Percentiles rank a stretch among this genome's conserved stretches.
phyloP scores from a whole-genome alignment of 2,113 vertebrate genomes.

The human (Homo sapiens) region DNA sequence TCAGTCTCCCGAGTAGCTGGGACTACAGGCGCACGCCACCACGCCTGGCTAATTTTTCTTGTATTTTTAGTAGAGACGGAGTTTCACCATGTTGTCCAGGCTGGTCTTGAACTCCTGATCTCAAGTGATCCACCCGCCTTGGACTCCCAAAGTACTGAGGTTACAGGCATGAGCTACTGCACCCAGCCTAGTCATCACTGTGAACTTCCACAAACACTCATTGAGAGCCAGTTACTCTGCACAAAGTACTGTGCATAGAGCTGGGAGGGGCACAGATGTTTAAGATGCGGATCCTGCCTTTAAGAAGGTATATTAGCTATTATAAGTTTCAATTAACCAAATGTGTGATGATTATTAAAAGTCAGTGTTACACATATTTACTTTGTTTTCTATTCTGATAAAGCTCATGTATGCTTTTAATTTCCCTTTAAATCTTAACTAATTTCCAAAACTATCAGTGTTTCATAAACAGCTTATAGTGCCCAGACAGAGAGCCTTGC shows the following conservation, averaged over 20 bases:
- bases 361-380: neutral
- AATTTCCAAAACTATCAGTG: neutral
- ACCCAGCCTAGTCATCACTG: neutral
- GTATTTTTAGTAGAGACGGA: neutral
- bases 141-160: neutral
- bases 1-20: neutral
- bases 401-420: neutral
- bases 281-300: neutral
- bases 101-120: neutral
- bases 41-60: neutral
- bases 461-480: neutral
- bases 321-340: neutral
- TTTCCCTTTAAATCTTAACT: neutral
- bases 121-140: fast-evolving
- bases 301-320: neutral
- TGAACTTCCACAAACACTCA: neutral
- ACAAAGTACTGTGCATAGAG: neutral
- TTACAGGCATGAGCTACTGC: neutral
- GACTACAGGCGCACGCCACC: neutral
- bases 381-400: neutral
- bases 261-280: neutral
- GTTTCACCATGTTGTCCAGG: neutral
- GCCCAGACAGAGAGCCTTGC: neutral
- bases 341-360: neutral
- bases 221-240: neutral